Evolutionary conservation across 2,888 invertebrate genomes (phyloP).

Genomic region (Philhelius pedissequus): DNA sequence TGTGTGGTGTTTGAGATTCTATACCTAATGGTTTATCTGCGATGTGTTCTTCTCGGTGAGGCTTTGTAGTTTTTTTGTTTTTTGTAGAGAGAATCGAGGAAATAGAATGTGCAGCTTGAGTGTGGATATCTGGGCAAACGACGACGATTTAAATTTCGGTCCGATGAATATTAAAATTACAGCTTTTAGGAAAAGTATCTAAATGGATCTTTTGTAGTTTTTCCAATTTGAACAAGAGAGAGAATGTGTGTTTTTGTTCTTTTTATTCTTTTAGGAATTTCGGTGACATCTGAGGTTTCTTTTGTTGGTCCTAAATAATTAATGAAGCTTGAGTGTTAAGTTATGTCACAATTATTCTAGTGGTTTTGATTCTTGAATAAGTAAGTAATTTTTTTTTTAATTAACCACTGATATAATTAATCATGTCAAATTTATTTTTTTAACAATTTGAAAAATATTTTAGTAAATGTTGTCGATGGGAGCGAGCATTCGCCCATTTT

Average conservation of each 20-base stretch:
- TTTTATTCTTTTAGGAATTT: neutral
- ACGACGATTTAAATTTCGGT: neutral
- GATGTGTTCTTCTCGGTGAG: constrained; percentile 18
- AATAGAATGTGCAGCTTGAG: constrained; percentile 19
- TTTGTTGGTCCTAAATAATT: neutral
- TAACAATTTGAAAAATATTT: neutral
- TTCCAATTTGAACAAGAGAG: neutral
- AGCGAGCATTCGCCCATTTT: too few species aligned
- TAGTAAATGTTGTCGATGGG: neutral
- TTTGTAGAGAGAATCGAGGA: constrained; percentile 27
- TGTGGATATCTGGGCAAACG: neutral
- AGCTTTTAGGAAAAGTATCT: neutral
- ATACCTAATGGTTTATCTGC: constrained; percentile 16
- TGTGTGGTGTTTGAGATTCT: constrained; percentile 45
- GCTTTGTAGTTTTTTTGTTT: neutral
- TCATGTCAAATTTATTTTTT: neutral
- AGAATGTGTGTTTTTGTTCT: neutral
- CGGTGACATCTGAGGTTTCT: neutral
- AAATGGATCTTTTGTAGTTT: neutral
- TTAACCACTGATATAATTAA: neutral
- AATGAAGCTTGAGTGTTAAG: neutral
- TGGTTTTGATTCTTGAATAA: neutral
- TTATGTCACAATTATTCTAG: neutral
- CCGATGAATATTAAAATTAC: constrained; percentile 16
- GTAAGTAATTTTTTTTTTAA: neutral